A percentile compares a stretch with the other conserved stretches of the same genome.
Conservation (phyloP, 1,140 invertebrate genomes). For the Drosophila chauvacae region DNA sequence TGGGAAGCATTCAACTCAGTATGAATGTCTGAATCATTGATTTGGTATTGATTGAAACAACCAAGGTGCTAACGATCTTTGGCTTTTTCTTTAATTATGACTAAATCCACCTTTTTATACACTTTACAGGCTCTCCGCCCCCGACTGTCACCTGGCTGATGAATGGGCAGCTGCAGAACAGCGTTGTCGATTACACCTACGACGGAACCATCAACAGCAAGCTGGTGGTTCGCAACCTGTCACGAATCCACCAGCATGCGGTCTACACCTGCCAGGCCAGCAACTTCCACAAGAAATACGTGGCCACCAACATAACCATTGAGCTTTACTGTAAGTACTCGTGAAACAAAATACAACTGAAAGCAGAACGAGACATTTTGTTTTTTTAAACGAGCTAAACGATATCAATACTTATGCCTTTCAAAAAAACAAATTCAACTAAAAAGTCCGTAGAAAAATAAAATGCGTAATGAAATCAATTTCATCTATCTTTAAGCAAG, state of each 20-base stretch:
- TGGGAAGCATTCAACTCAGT: neutral
- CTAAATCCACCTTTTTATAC: constrained; percentile 46
- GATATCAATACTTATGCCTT: neutral
- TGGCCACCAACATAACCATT: constrained; percentile 87
- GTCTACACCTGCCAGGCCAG: constrained; percentile 93
- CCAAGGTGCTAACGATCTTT: no score
- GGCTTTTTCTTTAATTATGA: neutral
- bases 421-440: neutral
- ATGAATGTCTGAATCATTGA: no score
- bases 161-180: constrained; percentile 89
- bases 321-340: constrained; percentile 90
- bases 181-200: constrained; percentile 81
- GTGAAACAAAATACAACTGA: neutral
- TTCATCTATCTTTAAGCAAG: no score
- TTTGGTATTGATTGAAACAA: no score
- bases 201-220: constrained; percentile 84
- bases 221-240: constrained; percentile 86
- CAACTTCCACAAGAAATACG: constrained; percentile 91
- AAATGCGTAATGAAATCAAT: neutral
- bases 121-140: constrained; percentile 90
- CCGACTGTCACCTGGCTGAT: constrained; percentile 94
- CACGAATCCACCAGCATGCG: constrained; percentile 90
- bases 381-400: neutral
- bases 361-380: neutral
- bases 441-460: neutral